phyloP scores from a whole-genome alignment of 2,888 invertebrate species.

The Erebia palarica region DNA sequence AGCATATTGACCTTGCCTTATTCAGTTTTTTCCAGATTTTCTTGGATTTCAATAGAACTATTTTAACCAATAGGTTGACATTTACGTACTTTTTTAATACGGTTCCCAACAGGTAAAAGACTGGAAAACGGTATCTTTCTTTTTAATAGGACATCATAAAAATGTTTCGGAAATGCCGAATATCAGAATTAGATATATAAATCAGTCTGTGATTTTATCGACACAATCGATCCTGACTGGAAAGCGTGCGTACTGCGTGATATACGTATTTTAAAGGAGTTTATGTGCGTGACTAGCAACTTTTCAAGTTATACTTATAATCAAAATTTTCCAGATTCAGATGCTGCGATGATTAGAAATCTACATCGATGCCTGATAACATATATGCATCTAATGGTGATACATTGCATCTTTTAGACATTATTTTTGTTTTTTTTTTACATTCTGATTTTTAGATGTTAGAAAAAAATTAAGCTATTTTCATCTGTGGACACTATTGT shows the following conservation, averaged over 20 bases:
- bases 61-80: not conserved
- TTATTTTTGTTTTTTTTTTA: no score
- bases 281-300: constrained; percentile 1
- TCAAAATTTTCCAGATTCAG: not conserved
- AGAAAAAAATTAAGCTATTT: no score
- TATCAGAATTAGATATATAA: not conserved
- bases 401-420: not conserved
- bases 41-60: not conserved
- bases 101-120: not conserved
- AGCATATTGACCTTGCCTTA: not conserved
- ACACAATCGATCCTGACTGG: constrained; percentile 6
- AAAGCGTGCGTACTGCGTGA: not conserved
- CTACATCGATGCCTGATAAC: not conserved
- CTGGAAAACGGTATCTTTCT: not conserved
- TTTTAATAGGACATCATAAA: not conserved
- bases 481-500: no score
- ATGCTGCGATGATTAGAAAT: not conserved
- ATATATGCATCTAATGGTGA: no score
- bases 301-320: not conserved
- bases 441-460: no score
- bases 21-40: not conserved
- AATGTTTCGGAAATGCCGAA: not conserved
- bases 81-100: no score
- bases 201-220: not conserved
- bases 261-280: not conserved